Percentiles rank a stretch among this genome's conserved stretches.
Evolutionary conservation across 2,888 invertebrate genomes (phyloP).

Genomic region (Ennomos fuscantarius): DNA sequence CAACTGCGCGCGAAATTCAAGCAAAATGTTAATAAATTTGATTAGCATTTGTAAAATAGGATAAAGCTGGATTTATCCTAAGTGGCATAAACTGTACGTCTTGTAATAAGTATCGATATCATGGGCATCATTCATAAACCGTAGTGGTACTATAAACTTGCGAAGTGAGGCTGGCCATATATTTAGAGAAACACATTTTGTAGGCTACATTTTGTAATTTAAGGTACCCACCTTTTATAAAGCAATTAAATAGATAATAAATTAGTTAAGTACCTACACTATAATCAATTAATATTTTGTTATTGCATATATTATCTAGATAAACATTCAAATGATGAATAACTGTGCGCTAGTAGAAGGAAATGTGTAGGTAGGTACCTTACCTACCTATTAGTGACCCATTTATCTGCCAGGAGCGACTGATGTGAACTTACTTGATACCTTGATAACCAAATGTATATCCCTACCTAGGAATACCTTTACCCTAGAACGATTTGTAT

Average conservation of each 20-base stretch:
- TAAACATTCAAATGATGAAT: slow-evolving; percentile 3
- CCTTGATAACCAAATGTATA: slow-evolving; percentile 1
- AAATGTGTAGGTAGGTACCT: neutral
- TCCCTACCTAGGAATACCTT: neutral
- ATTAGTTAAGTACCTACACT: slow-evolving; percentile 35
- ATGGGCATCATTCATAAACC: slow-evolving; percentile 5
- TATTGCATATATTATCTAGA: slow-evolving; percentile 12
- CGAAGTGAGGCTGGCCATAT: slow-evolving; percentile 17
- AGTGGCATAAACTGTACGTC: neutral
- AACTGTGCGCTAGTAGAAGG: slow-evolving; percentile 1
- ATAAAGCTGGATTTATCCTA: neutral
- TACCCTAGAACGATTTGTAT: slow-evolving; percentile 17
- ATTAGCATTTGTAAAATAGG: neutral
- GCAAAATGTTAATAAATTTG: neutral
- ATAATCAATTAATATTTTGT: slow-evolving; percentile 44
- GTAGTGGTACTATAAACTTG: slow-evolving; percentile 5
- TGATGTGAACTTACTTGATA: slow-evolving; percentile 15
- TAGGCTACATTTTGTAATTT: slow-evolving; percentile 32
- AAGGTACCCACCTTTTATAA: slow-evolving; percentile 41
- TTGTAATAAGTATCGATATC: neutral
- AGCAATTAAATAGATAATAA: slow-evolving; percentile 49
- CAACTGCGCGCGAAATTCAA: neutral
- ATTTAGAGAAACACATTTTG: slow-evolving; percentile 19
- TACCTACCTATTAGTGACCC: neutral
- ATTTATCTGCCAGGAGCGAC: slow-evolving; percentile 15